Conservation (phyloP, 2,113 vertebrate genomes). For the Lophura nycthemera region DNA sequence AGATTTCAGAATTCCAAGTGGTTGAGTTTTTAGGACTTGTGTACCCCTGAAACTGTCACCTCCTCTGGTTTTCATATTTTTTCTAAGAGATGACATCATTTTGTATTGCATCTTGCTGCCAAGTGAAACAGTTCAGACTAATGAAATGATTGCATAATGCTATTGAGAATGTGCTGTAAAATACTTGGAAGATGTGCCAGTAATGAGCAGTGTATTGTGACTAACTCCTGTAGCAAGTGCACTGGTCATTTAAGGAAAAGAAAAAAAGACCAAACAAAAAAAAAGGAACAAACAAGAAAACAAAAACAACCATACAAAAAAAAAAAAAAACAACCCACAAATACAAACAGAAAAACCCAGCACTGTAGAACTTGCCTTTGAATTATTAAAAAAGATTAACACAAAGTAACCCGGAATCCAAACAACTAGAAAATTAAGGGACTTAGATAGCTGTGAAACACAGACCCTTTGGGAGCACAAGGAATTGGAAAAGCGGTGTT, state of each 20-base stretch:
- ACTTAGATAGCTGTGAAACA: neutral
- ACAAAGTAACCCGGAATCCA: neutral
- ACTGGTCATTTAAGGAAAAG: neutral
- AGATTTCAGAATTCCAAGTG: neutral
- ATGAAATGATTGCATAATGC: constrained; percentile 41
- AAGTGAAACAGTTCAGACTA: constrained; percentile 51
- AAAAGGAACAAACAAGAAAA: neutral
- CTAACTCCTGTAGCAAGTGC: neutral
- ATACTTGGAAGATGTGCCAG: neutral
- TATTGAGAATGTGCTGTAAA: constrained; percentile 28
- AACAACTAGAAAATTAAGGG: neutral
- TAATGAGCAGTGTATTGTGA: constrained; percentile 33
- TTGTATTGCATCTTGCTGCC: constrained; percentile 22
- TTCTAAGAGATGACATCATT: constrained; percentile 20
- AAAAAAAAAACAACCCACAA: no score
- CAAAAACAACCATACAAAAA: neutral
- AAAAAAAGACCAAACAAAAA: neutral
- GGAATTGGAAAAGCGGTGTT: neutral
- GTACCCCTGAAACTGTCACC: neutral
- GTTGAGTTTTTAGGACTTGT: neutral
- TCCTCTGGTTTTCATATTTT: neutral
- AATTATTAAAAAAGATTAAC: neutral
- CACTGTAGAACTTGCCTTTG: neutral
- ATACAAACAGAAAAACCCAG: neutral
- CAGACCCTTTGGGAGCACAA: neutral